Conservation (phyloP, 1,140 invertebrate genomes). For the Sarcophaga bullata region DNA sequence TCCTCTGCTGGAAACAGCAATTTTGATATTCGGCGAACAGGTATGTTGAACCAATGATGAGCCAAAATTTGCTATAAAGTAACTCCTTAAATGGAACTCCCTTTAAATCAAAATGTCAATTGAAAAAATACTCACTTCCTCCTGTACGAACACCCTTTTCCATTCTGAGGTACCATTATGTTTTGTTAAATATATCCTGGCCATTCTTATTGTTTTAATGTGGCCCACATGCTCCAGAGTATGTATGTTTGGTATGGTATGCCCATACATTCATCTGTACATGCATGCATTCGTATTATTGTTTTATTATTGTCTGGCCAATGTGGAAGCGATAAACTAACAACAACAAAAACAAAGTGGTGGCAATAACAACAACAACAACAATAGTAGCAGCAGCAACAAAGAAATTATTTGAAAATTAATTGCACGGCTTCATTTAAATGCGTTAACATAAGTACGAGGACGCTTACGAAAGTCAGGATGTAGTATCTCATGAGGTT, state of each 20-base stretch:
- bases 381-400: not conserved
- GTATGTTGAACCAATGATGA: too few species aligned
- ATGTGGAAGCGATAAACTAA: not conserved
- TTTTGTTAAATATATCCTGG: not conserved
- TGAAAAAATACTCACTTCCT: constrained; percentile 4
- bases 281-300: not conserved
- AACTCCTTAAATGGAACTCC: too few species aligned
- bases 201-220: not conserved
- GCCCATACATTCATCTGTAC: not conserved
- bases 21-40: too few species aligned
- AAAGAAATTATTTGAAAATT: constrained; percentile 22
- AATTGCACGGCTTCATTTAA: constrained; percentile 26
- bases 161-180: not conserved
- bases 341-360: not conserved
- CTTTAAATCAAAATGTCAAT: too few species aligned
- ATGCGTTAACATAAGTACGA: constrained; percentile 20
- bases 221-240: too few species aligned
- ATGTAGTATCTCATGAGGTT: constrained; percentile 16
- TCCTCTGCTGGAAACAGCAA: too few species aligned
- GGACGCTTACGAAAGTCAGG: not conserved
- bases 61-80: too few species aligned
- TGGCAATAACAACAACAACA: not conserved
- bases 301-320: constrained; percentile 23
- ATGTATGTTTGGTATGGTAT: not conserved
- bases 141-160: not conserved